Percentiles rank a stretch among this genome's conserved stretches.
Evolutionary conservation across 2,113 vertebrate species (phyloP).

Genomic region (Cyprinodon variegatus): DNA sequence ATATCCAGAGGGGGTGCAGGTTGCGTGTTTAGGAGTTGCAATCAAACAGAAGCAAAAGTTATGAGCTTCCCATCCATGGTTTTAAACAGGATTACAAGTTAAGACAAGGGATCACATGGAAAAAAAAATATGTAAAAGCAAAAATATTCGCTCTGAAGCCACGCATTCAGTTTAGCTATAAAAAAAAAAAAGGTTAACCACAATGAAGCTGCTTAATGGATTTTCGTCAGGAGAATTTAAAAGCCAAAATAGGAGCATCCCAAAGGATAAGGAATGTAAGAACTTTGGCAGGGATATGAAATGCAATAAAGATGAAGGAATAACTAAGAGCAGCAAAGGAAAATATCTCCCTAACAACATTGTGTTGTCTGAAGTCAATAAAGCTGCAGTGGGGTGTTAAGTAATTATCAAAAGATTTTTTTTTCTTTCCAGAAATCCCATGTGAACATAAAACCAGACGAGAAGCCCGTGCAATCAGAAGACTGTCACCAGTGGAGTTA

Average conservation of each 20-base stretch:
- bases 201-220: not conserved
- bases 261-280: conserved; percentile 4
- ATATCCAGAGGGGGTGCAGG: conserved; percentile 52
- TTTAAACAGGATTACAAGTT: conserved; percentile 55
- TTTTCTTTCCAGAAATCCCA: conserved; percentile 15
- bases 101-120: conserved; percentile 37
- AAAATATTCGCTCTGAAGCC: not conserved
- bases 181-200: not conserved
- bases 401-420: not conserved
- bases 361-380: not conserved
- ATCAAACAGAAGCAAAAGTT: conserved; percentile 62
- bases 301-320: not conserved
- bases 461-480: conserved; percentile 5
- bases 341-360: not conserved
- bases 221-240: not conserved
- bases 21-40: conserved; percentile 60
- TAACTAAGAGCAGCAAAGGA: not conserved
- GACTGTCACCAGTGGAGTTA: conserved; percentile 5
- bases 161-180: not conserved
- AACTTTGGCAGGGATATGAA: not conserved
- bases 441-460: conserved; percentile 11
- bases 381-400: not conserved
- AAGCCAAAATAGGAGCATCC: not conserved
- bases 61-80: conserved; percentile 39
- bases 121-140: not conserved